These are phyloP conservation scores for Hyposmocoma kahamanoa DNA, from an alignment of 1,140 invertebrate species.

Conservation along the genomic window DNA sequence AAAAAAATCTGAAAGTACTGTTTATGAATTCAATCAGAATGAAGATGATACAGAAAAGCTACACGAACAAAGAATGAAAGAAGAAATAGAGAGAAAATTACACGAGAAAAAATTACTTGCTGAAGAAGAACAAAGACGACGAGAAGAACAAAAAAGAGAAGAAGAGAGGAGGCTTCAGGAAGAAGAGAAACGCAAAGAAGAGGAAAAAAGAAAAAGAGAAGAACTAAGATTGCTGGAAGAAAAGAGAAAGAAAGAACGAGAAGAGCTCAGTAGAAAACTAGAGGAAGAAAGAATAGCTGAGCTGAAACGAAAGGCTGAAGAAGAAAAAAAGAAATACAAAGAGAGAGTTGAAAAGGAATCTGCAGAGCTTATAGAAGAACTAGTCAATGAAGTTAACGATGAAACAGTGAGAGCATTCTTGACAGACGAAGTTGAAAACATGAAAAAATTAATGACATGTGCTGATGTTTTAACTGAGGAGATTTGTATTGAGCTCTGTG, in stretches of 20 bases:
- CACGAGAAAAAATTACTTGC: constrained; percentile 17
- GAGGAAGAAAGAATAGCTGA: constrained; percentile 54
- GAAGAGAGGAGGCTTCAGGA: constrained; percentile 20
- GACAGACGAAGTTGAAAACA: constrained; percentile 52
- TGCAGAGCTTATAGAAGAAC: constrained; percentile 38
- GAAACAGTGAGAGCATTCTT: constrained; percentile 50
- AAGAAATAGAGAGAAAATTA: constrained; percentile 17
- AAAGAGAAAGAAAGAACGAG: constrained; percentile 49
- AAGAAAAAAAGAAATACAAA: constrained; percentile 55
- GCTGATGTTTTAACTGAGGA: constrained; percentile 62
- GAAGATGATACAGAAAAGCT: constrained; percentile 14
- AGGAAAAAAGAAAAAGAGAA: constrained; percentile 38
- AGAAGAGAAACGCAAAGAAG: constrained; percentile 26
- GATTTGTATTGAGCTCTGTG: constrained; percentile 63
- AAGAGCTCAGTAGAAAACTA: constrained; percentile 53
- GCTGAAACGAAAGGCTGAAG: constrained; percentile 46
- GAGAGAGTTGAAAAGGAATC: constrained; percentile 61
- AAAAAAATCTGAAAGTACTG: constrained; percentile 17
- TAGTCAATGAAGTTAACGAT: constrained; percentile 55
- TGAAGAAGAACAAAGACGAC: constrained; percentile 18
- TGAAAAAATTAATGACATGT: constrained; percentile 49
- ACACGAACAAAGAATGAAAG: constrained; percentile 17
- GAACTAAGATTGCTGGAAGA: constrained; percentile 37
- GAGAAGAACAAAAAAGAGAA: constrained; percentile 22
- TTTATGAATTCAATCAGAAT: constrained; percentile 48